Conservation (phyloP, 2,113 vertebrate genomes). For the Ivindomyrus marchei region DNA sequence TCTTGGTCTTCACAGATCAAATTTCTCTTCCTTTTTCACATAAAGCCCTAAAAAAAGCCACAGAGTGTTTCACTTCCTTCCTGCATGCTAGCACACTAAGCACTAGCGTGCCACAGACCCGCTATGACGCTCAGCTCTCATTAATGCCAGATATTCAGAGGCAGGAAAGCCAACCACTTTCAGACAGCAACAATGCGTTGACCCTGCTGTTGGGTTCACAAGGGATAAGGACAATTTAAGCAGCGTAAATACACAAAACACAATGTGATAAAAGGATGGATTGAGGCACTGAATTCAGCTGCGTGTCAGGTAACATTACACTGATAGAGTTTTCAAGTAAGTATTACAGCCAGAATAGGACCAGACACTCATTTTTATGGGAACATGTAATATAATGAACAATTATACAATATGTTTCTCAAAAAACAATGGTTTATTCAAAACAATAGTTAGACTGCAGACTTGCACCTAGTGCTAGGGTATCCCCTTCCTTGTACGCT, state of each 20-base stretch:
- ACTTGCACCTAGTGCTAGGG: not conserved
- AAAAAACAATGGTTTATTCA: not conserved
- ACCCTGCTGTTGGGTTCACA: not conserved
- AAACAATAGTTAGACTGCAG: not conserved
- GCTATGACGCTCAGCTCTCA: not conserved
- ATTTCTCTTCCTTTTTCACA: constrained; percentile 5
- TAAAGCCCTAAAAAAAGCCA: not conserved
- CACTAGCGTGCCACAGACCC: not conserved
- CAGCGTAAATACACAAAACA: not conserved
- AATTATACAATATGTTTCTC: not conserved
- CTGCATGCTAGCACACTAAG: not conserved
- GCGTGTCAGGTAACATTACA: not conserved
- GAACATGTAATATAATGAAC: not conserved
- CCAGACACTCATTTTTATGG: not conserved
- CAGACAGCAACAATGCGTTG: not conserved
- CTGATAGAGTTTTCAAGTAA: not conserved
- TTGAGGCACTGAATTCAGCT: not conserved
- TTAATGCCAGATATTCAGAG: not conserved
- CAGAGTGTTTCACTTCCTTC: constrained; percentile 27
- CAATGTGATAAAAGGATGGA: not conserved
- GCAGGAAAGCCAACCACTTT: not conserved
- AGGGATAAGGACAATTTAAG: not conserved
- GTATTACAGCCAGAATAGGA: not conserved
- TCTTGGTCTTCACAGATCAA: not conserved
- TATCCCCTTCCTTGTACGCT: not conserved